phyloP scores from a whole-genome alignment of 2,888 invertebrate species.

The Pristionchus exspectatus region DNA sequence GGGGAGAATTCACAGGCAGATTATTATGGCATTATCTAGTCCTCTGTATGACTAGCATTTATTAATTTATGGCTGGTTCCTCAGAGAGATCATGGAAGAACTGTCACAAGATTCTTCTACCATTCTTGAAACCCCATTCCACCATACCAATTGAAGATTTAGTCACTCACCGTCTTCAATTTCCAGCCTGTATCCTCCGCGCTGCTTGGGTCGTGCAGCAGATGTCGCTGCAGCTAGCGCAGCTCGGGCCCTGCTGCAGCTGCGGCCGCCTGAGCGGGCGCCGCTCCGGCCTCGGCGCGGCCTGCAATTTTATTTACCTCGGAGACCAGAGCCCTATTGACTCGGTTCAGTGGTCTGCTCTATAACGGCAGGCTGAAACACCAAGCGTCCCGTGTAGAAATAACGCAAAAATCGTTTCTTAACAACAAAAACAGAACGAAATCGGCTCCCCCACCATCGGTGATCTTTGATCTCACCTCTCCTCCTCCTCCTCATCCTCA shows the following conservation, averaged over 20 bases:
- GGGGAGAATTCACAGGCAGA: too few species aligned
- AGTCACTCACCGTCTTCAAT: background rate
- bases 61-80: too few species aligned
- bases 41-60: too few species aligned
- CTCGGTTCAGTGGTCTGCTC: too few species aligned
- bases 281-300: background rate
- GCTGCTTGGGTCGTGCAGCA: background rate
- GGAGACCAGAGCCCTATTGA: background rate
- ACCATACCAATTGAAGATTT: background rate
- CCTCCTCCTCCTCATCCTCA: constrained; percentile 41
- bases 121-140: background rate
- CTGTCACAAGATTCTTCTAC: background rate
- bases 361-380: too few species aligned
- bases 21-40: too few species aligned
- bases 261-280: background rate
- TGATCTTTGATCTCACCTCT: background rate
- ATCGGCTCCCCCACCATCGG: too few species aligned
- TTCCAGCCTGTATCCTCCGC: constrained; percentile 1
- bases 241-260: background rate
- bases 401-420: too few species aligned
- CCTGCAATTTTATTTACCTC: background rate
- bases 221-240: background rate
- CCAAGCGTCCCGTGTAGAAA: too few species aligned
- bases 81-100: too few species aligned
- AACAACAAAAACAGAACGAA: too few species aligned